Base-by-base conservation (phyloP, 2,113 vertebrate genomes). In the Podarcis cretensis region DNA sequence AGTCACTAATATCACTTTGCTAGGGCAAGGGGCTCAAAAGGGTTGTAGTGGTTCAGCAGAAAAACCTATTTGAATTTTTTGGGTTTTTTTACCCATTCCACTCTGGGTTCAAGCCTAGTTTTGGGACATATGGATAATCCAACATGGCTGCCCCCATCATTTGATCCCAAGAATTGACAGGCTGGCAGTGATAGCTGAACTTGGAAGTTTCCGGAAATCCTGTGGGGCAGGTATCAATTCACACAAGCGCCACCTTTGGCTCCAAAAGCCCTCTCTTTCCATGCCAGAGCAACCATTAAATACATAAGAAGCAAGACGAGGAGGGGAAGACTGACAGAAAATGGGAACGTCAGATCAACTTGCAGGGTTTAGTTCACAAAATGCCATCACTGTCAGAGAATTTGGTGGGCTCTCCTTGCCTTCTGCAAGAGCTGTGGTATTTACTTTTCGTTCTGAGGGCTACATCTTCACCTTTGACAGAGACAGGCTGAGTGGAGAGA, bases 371-470 rank as follows among this genome's bases (percentile, higher is more conserved):
- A 84, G 91, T 93, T 91, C 87, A 86, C 83, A 92, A 89, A 81
- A 78, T 40, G 78, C 68, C 81, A 65, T 1, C 2, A 84, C 82
- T 92, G 87, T 83, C 89, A 84, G 86, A 89, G 89, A 86, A 89
- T 89, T 43, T 85, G n/a, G 40, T 83, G 81, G 90, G 57, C 74
- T 59, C 86, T 88, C 87, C 35, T 83, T 43, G 77, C 76, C 87
- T 91, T 87, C 87, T 81, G 6, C 10, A 43, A 78, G 71, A 89
- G 87, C 83, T 30, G 77, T 91, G 89, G 91, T 88, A 94, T 91
- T 93, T 95, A 91, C 92, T 91, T 95, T 94, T 95, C 78, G 54
- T 89, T 94, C 59, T 79, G 89, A 93, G 82, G 87, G 63, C 40
- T 94, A 25, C 35, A 88, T 75, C 86, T 94, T 91, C 83, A 89